Conservation (phyloP, 2,888 invertebrate genomes). For the Teleogryllus oceanicus region DNA sequence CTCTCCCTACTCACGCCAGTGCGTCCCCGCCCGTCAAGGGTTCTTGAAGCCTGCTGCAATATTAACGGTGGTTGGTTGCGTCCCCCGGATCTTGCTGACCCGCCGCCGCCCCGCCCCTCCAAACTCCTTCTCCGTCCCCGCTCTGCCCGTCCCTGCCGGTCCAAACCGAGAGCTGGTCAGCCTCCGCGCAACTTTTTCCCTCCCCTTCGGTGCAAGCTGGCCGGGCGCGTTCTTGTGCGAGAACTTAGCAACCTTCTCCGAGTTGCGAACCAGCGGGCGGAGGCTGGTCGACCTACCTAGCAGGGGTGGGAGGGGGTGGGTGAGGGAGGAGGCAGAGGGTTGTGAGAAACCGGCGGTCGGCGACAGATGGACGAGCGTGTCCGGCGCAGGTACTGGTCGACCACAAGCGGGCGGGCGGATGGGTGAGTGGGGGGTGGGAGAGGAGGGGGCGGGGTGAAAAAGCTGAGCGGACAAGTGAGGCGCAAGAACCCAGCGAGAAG, state of each 20-base stretch:
- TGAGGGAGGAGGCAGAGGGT: too few relatives aligned
- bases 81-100: background rate
- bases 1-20: background rate
- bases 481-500: background rate
- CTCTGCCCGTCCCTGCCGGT: background rate
- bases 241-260: background rate
- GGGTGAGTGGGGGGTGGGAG: background rate
- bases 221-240: background rate
- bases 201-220: background rate
- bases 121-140: background rate
- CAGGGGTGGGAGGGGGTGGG: background rate
- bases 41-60: conserved; percentile 18
- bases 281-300: background rate
- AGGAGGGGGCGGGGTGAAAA: background rate
- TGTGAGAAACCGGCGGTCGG: background rate
- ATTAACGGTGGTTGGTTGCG: background rate
- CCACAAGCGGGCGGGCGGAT: background rate
- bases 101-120: background rate
- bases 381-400: background rate
- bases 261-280: conserved; percentile 2
- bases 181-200: background rate
- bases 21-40: background rate
- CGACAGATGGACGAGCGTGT: conserved; percentile 1
- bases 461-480: background rate
- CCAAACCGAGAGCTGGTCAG: background rate